phyloP scores from a whole-genome alignment of 2,113 vertebrate genomes.

The Salvelinus fontinalis region DNA sequence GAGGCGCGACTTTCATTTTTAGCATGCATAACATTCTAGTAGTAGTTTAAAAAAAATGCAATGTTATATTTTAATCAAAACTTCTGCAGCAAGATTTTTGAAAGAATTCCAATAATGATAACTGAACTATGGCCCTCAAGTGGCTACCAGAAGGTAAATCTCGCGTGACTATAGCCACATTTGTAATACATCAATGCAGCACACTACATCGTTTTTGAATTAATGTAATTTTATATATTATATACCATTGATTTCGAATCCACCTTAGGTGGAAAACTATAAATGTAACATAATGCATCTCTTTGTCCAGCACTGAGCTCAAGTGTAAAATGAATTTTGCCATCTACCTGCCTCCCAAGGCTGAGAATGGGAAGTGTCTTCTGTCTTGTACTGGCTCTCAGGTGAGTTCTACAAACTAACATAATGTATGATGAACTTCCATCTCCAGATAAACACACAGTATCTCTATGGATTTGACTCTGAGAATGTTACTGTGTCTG shows the following conservation, averaged over 20 bases:
- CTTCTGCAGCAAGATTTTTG: neutral
- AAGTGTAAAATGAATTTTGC: constrained; percentile 97
- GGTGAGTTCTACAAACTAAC: constrained; percentile 66
- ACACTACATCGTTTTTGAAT: too few relatives aligned
- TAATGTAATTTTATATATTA: too few relatives aligned
- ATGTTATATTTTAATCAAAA: neutral
- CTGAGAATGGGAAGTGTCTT: constrained; percentile 84
- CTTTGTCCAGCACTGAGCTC: constrained; percentile 79
- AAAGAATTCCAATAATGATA: neutral
- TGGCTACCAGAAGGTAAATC: constrained; percentile 89
- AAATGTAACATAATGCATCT: neutral
- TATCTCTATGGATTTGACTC: neutral
- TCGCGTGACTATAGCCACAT: neutral
- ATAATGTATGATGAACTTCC: neutral
- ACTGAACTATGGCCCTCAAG: constrained; percentile 81
- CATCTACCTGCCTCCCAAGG: constrained; percentile 89
- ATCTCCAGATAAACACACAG: neutral
- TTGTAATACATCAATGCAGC: too few relatives aligned
- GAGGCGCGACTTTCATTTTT: too few relatives aligned
- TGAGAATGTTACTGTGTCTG: neutral
- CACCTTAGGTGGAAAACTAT: too few relatives aligned
- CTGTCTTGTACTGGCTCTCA: constrained; percentile 93
- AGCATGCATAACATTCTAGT: too few relatives aligned
- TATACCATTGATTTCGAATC: too few relatives aligned
- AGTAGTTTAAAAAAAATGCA: neutral